Evolutionary conservation across 2,888 invertebrate genomes (phyloP).

Genomic region (Megamerina dolium): DNA sequence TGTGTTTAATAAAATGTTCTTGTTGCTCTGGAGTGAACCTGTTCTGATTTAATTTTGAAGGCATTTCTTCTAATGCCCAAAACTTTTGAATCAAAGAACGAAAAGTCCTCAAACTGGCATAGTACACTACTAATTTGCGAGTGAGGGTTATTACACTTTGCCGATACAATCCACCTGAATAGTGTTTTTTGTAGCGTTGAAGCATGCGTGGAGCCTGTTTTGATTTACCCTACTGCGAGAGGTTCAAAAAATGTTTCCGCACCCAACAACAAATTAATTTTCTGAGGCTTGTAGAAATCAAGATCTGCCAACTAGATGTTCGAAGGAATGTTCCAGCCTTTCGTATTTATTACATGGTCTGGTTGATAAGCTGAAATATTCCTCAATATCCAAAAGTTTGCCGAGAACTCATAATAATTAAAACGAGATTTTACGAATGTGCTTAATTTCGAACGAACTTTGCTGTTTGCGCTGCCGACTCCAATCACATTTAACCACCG

Average conservation of each 20-base stretch:
- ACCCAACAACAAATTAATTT: too few species aligned
- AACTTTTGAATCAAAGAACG: slow-evolving; percentile 13
- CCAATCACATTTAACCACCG: slow-evolving; percentile 7
- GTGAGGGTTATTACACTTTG: slow-evolving; percentile 9
- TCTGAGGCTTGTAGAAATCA: slow-evolving; percentile 11
- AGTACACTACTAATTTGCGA: background rate
- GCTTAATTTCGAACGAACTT: slow-evolving; percentile 7
- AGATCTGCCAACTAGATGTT: slow-evolving; percentile 17
- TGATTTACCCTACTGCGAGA: slow-evolving; percentile 11
- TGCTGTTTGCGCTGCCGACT: slow-evolving; percentile 9
- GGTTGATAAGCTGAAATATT: slow-evolving; percentile 11
- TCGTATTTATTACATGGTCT: slow-evolving; percentile 3
- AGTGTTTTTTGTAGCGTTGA: too few species aligned
- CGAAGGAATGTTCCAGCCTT: slow-evolving; percentile 9
- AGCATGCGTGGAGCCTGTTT: slow-evolving; percentile 7
- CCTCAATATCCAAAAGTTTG: slow-evolving; percentile 10
- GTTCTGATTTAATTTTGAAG: slow-evolving; percentile 6
- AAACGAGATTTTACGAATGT: slow-evolving; percentile 4
- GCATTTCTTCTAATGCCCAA: slow-evolving; percentile 15
- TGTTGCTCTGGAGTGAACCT: slow-evolving; percentile 13
- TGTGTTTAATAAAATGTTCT: slow-evolving; percentile 11
- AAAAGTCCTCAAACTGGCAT: slow-evolving; percentile 2
- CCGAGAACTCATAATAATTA: slow-evolving; percentile 5
- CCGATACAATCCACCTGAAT: slow-evolving; percentile 13
- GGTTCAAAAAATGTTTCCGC: slow-evolving; percentile 12